A percentile compares a stretch with the other conserved stretches of the same genome.
phyloP scores from a whole-genome alignment of 1,140 invertebrate species.

The Tribolium castaneum region DNA sequence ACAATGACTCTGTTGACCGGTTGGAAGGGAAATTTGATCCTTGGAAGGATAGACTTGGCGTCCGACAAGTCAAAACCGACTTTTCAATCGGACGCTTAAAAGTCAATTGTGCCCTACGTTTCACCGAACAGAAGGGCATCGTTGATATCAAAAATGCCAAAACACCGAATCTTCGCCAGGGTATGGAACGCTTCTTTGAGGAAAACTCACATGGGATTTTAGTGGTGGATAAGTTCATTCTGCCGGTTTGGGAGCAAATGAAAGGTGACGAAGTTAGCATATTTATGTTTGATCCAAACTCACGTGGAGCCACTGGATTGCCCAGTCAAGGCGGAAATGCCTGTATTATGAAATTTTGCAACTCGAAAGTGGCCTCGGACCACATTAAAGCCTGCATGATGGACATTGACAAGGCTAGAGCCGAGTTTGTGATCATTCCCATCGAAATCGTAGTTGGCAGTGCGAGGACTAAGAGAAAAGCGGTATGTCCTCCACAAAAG shows the following conservation, averaged over 20 bases:
- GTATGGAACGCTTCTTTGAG: slow-evolving; percentile 66
- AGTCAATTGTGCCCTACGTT: slow-evolving; percentile 64
- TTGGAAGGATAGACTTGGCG: slow-evolving; percentile 65
- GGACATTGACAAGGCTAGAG: slow-evolving; percentile 43
- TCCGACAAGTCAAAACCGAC: slow-evolving; percentile 59
- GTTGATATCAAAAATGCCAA: slow-evolving; percentile 63
- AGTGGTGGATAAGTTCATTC: slow-evolving; percentile 63
- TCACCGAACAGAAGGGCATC: slow-evolving; percentile 64
- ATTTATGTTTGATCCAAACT: slow-evolving; percentile 68
- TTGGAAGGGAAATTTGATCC: slow-evolving; percentile 67
- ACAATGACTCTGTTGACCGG: slow-evolving; percentile 55
- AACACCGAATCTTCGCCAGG: slow-evolving; percentile 60
- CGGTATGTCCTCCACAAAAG: not conserved
- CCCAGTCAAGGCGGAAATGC: slow-evolving; percentile 53
- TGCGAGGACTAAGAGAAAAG: slow-evolving; percentile 43
- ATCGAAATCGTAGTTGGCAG: slow-evolving; percentile 59
- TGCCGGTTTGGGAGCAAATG: slow-evolving; percentile 65
- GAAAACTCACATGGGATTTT: slow-evolving; percentile 65
- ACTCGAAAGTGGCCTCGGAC: slow-evolving; percentile 55
- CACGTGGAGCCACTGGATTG: slow-evolving; percentile 65
- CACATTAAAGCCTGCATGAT: slow-evolving; percentile 56
- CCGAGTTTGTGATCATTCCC: slow-evolving; percentile 55
- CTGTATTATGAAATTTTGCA: slow-evolving; percentile 54
- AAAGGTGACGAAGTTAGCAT: slow-evolving; percentile 53
- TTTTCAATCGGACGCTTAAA: slow-evolving; percentile 64